Evolutionary conservation across 2,797 vertebrate species (phyloP).

Genomic region (Phataginus tricuspis): DNA sequence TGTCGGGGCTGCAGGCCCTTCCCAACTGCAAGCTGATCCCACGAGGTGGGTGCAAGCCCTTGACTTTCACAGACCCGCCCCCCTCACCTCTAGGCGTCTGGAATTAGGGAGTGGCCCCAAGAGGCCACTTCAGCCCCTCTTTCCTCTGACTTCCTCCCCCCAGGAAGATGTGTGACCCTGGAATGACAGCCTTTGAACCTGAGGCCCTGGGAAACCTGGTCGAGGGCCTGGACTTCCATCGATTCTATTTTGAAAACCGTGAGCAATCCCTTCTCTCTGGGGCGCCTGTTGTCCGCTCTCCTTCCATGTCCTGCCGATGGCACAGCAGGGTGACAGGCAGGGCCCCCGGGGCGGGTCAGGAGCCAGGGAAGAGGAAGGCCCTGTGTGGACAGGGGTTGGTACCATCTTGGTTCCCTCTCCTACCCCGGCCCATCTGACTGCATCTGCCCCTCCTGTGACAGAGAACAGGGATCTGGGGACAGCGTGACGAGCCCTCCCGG

Average conservation of each 20-base stretch:
- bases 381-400: constrained; percentile 60
- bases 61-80: neutral
- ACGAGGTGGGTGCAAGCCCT: neutral
- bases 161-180: constrained; percentile 99
- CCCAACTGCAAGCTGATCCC: accelerated
- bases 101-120: neutral
- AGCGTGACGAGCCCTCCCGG: neutral
- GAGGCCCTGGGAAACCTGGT: constrained; percentile 98
- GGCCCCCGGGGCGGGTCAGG: constrained; percentile 57
- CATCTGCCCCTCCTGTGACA: neutral
- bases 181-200: constrained; percentile 97
- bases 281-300: constrained; percentile 69
- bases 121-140: constrained; percentile 30
- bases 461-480: neutral
- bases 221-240: constrained; percentile 97
- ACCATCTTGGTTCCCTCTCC: constrained; percentile 39
- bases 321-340: constrained; percentile 75
- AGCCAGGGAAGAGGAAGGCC: constrained; percentile 42
- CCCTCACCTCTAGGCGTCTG: neutral
- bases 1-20: neutral
- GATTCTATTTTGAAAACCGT: constrained; percentile 99
- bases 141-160: constrained; percentile 73
- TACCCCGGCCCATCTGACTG: neutral
- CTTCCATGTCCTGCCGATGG: constrained; percentile 50
- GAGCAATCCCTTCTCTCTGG: constrained; percentile 84